phyloP scores from a whole-genome alignment of 2,888 invertebrate species.

The Drosophila phalerata region DNA sequence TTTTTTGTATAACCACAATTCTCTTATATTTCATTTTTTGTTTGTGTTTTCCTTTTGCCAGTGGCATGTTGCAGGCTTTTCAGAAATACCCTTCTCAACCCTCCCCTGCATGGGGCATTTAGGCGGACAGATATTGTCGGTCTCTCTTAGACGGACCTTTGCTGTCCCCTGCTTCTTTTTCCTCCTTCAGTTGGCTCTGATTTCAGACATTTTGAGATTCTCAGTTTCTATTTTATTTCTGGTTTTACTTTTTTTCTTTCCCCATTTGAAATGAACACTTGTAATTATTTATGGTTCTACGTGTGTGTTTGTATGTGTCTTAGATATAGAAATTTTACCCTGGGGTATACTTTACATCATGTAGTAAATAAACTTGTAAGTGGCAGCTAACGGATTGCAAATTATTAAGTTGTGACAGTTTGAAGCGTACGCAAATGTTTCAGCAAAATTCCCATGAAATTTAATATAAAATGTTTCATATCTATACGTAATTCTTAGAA shows the following conservation, averaged over 20 bases:
- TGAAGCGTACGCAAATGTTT: conserved; percentile 1
- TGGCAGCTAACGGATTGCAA: conserved; percentile 17
- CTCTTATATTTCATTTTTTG: conserved; percentile 39
- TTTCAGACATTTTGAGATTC: conserved; percentile 47
- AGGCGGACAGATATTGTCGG: conserved; percentile 14
- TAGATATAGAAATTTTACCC: conserved; percentile 37
- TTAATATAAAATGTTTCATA: conserved; percentile 1
- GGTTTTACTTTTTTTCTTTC: conserved; percentile 11
- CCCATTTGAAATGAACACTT: conserved; percentile 52
- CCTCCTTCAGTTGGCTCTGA: conserved; percentile 45
- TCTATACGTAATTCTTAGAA: not conserved
- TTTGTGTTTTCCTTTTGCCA: conserved; percentile 42
- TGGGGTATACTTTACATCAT: conserved; percentile 38
- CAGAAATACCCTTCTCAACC: conserved; percentile 28
- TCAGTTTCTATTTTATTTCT: conserved; percentile 19
- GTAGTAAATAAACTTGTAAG: conserved; percentile 35
- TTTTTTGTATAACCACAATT: conserved; percentile 45
- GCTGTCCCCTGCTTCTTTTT: conserved; percentile 21
- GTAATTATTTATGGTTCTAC: conserved; percentile 38
- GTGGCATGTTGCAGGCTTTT: conserved; percentile 58
- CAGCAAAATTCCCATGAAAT: conserved; percentile 15
- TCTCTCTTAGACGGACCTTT: conserved; percentile 33
- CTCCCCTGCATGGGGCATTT: conserved; percentile 10
- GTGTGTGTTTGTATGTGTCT: conserved; percentile 13
- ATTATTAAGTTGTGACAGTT: conserved; percentile 23